phyloP scores from a whole-genome alignment of 2,113 vertebrate genomes.

The Rostratula benghalensis region DNA sequence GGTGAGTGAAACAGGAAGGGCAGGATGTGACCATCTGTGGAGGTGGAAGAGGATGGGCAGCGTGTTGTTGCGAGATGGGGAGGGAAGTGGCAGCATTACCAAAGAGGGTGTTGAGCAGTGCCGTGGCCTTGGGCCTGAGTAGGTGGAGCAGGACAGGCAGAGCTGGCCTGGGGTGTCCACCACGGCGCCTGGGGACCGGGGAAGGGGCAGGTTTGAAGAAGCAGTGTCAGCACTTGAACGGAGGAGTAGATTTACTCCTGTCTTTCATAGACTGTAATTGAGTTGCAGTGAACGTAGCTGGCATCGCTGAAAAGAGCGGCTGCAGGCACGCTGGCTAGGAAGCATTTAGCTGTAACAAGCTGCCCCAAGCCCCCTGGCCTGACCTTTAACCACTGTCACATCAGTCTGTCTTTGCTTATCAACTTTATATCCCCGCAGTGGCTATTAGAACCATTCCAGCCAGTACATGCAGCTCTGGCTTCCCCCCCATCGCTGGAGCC shows the following conservation, averaged over 20 bases:
- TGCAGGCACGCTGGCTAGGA: not conserved
- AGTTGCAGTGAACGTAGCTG: constrained; percentile 6
- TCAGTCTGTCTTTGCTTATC: not conserved
- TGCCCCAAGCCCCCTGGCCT: not conserved
- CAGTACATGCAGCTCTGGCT: not conserved
- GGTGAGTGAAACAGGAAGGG: constrained; percentile 19
- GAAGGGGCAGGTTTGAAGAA: not conserved
- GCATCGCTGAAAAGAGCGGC: not conserved
- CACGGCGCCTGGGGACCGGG: not conserved
- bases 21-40: constrained; percentile 17
- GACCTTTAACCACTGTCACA: not conserved
- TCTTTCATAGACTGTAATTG: not conserved
- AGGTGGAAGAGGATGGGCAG: constrained; percentile 4
- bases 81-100: not conserved
- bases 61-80: accelerated
- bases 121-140: not conserved
- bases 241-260: not conserved
- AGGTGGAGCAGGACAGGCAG: constrained; percentile 2
- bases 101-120: not conserved
- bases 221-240: not conserved
- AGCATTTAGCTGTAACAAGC: not conserved
- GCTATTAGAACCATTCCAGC: not conserved
- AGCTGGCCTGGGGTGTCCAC: not conserved
- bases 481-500: not conserved
- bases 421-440: not conserved